These are phyloP conservation scores for Dicranocentrus wangi DNA, from an alignment of 2,888 invertebrate genomes.

Conservation along the genomic window DNA sequence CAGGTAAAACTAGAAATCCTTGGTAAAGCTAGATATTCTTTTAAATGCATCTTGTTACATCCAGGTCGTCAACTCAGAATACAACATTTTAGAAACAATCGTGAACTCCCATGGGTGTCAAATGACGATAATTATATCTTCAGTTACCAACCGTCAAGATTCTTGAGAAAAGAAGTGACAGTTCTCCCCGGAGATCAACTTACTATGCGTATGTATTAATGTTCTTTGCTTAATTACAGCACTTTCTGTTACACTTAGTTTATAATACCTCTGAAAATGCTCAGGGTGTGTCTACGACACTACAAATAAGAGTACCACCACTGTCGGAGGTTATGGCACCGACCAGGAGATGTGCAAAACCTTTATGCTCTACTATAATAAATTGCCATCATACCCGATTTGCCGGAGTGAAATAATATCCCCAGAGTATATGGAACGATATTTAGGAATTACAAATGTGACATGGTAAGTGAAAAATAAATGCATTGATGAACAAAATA, in stretches of 20 bases:
- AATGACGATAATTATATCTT: slow-evolving; percentile 39
- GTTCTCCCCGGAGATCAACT: slow-evolving; percentile 47
- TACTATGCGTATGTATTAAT: neutral
- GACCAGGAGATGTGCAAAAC: slow-evolving; percentile 36
- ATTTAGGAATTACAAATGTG: slow-evolving; percentile 5
- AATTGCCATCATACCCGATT: neutral
- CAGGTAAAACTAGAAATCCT: slow-evolving; percentile 24
- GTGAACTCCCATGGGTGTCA: slow-evolving; percentile 10
- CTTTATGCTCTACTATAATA: slow-evolving; percentile 9
- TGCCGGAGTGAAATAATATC: slow-evolving; percentile 19
- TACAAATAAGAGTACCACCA: neutral
- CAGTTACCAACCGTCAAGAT: slow-evolving; percentile 33
- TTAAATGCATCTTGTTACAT: slow-evolving; percentile 12
- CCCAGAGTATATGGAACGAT: neutral
- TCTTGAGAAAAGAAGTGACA: slow-evolving; percentile 12
- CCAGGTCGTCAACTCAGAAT: neutral
- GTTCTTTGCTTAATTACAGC: neutral
- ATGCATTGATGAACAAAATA: neutral
- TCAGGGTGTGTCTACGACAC: slow-evolving; percentile 43
- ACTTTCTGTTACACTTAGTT: neutral
- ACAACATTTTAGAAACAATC: slow-evolving; percentile 19
- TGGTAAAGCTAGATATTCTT: too few relatives aligned
- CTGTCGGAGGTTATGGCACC: slow-evolving; percentile 30
- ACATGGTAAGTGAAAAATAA: slow-evolving; percentile 11
- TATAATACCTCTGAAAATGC: neutral